These are phyloP conservation scores for Eumerus sabulonum DNA, from an alignment of 2,888 invertebrate species.

Conservation along the genomic window DNA sequence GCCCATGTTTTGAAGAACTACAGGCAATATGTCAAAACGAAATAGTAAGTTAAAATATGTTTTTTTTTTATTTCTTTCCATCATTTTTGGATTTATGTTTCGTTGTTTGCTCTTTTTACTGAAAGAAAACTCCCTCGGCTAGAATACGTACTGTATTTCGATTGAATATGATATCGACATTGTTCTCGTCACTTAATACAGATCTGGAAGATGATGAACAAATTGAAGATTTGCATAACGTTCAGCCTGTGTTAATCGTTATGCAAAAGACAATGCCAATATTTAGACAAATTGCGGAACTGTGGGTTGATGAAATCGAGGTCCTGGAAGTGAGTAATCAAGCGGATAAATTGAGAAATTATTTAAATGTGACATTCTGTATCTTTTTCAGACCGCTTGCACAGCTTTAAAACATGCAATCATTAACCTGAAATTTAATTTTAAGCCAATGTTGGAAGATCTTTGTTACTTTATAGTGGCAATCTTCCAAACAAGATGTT, in stretches of 20 bases:
- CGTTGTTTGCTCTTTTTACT: slow-evolving; percentile 59
- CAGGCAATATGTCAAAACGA: slow-evolving; percentile 80
- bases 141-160: slow-evolving; percentile 82
- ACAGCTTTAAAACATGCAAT: slow-evolving; percentile 87
- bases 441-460: slow-evolving; percentile 84
- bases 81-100: not conserved
- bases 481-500: slow-evolving; percentile 85
- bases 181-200: slow-evolving; percentile 83
- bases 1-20: slow-evolving; percentile 84
- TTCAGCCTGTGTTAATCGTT: slow-evolving; percentile 82
- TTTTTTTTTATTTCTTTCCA: not conserved
- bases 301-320: slow-evolving; percentile 83
- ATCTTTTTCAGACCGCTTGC: slow-evolving; percentile 83
- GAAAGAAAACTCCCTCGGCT: slow-evolving; percentile 80
- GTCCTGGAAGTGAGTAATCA: slow-evolving; percentile 82
- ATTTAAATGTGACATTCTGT: no score
- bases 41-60: slow-evolving; percentile 77
- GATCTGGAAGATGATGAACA: slow-evolving; percentile 77
- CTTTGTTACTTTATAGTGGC: slow-evolving; percentile 84
- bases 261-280: slow-evolving; percentile 83
- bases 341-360: no score
- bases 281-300: slow-evolving; percentile 81
- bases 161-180: slow-evolving; percentile 84
- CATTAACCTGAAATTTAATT: slow-evolving; percentile 85
- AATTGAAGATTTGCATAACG: slow-evolving; percentile 74